phyloP scores from a whole-genome alignment of 2,113 vertebrate species.

The Sceloporus undulatus region DNA sequence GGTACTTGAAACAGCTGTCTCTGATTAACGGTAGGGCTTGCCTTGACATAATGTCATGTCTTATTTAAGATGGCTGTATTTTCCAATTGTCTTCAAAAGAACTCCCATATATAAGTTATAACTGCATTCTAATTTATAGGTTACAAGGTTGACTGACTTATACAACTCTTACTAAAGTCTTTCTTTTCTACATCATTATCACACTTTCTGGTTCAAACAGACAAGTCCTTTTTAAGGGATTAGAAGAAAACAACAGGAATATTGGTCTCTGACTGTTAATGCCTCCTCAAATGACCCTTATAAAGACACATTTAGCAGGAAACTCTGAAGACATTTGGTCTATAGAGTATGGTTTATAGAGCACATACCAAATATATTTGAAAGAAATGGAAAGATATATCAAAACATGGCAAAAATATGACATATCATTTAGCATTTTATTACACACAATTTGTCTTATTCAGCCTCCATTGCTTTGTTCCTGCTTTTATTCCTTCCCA shows the following conservation, averaged over 20 bases:
- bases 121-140: no score
- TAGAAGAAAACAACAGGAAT: accelerated
- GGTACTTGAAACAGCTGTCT: no score
- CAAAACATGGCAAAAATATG: slow-evolving; percentile 33
- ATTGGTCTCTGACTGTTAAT: accelerated
- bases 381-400: slow-evolving; percentile 59
- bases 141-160: not conserved
- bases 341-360: slow-evolving; percentile 41
- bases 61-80: no score
- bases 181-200: not conserved
- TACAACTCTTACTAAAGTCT: no score
- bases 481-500: slow-evolving; percentile 34
- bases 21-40: no score
- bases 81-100: no score
- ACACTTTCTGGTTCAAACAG: slow-evolving; percentile 2
- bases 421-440: slow-evolving; percentile 32
- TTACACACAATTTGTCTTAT: slow-evolving; percentile 21
- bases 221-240: not conserved
- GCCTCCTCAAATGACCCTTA: slow-evolving; percentile 19
- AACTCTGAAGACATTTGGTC: slow-evolving; percentile 38
- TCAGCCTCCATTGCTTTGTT: slow-evolving; percentile 56
- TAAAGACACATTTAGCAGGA: slow-evolving; percentile 19
- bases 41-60: no score
- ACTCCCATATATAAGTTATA: no score
- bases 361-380: slow-evolving; percentile 58